These are phyloP conservation scores for Oreocharis arfaki DNA, from an alignment of 2,113 vertebrate genomes.

Conservation along the genomic window DNA sequence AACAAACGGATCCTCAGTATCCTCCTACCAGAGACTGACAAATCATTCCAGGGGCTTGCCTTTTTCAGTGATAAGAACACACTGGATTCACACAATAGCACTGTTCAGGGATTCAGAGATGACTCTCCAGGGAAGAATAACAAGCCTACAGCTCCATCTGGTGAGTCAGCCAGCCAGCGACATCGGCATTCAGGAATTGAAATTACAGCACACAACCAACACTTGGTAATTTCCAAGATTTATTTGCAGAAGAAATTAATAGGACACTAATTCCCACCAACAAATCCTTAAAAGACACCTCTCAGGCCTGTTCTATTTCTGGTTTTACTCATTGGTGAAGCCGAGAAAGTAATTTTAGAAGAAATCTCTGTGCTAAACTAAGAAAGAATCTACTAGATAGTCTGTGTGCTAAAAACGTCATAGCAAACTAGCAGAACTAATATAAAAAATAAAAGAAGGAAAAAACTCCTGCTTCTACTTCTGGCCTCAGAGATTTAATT, in stretches of 20 bases:
- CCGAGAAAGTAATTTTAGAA: not conserved
- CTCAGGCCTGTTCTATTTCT: not conserved
- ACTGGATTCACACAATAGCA: fast-evolving
- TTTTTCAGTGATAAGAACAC: not conserved
- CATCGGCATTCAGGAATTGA: fast-evolving
- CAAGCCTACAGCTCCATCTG: constrained; percentile 58
- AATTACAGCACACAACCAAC: not conserved
- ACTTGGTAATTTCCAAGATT: not conserved
- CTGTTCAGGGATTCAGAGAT: not conserved
- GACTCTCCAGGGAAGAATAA: not conserved
- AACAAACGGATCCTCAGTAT: not conserved
- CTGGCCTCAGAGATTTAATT: not conserved
- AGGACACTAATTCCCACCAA: not conserved
- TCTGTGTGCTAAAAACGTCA: not conserved
- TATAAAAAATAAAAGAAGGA: not conserved
- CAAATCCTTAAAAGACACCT: not conserved
- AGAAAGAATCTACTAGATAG: not conserved
- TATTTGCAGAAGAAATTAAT: not conserved
- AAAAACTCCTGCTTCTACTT: not conserved
- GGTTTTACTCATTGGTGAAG: not conserved
- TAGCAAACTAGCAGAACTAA: not conserved
- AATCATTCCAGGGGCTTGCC: not conserved
- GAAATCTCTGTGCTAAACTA: not conserved
- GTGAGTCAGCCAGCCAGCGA: not conserved
- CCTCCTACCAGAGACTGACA: not conserved